Evolutionary conservation across 2,888 invertebrate species (phyloP).

Genomic region (Amaurobius ferox): DNA sequence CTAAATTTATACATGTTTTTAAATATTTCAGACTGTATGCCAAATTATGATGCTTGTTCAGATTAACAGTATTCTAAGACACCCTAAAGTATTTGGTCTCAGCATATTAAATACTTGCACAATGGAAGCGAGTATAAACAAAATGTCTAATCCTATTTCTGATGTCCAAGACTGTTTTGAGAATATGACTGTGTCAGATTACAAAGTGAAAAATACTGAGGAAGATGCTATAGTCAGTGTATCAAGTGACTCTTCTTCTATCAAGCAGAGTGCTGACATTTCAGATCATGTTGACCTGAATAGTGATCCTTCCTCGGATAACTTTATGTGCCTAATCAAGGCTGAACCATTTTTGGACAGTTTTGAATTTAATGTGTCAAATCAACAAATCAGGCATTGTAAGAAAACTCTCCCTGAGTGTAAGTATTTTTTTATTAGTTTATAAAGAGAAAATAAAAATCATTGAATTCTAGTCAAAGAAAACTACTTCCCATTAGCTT

Average conservation of each 20-base stretch:
- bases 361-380: background rate
- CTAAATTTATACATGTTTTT: no score
- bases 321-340: background rate
- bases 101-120: background rate
- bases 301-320: background rate
- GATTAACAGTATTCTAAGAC: background rate
- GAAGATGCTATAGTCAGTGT: background rate
- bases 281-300: no score
- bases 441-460: no score
- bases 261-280: no score
- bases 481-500: no score
- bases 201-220: background rate
- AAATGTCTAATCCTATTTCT: background rate
- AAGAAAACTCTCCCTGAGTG: background rate
- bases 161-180: background rate
- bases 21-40: no score
- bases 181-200: background rate
- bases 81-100: background rate
- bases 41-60: background rate
- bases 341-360: background rate
- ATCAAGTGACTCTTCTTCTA: background rate
- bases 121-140: background rate
- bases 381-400: no score
- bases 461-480: no score
- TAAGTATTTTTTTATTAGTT: background rate